Evolutionary conservation across 2,113 vertebrate species (phyloP).

Genomic region (Elanus axillaris): DNA sequence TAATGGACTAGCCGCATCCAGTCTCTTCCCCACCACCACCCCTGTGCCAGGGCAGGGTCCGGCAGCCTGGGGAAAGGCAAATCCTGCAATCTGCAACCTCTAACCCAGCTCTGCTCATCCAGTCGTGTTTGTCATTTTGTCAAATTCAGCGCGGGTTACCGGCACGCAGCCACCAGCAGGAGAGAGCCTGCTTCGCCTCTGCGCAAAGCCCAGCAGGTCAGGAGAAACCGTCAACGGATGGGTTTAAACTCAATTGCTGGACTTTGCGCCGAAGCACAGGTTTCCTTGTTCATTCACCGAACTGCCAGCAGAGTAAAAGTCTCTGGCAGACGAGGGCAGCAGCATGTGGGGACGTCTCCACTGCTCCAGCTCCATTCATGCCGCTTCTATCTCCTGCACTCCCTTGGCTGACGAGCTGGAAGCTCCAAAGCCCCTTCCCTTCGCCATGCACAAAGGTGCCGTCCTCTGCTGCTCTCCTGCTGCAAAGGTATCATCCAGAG

Average conservation of each 20-base stretch:
- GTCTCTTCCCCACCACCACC: not conserved
- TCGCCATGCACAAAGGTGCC: not conserved
- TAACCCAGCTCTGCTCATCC: not conserved
- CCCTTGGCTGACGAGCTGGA: rapidly evolving
- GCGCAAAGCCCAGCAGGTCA: not conserved
- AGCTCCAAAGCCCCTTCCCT: not conserved
- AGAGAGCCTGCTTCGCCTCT: not conserved
- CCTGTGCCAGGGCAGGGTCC: not conserved
- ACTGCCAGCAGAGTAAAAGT: not conserved
- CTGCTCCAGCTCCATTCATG: not conserved
- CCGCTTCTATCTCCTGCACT: rapidly evolving
- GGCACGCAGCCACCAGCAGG: rapidly evolving
- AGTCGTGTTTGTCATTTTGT: rapidly evolving
- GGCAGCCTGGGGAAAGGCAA: not conserved
- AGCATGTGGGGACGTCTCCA: not conserved
- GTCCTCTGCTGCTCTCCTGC: not conserved
- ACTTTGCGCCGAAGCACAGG: not conserved
- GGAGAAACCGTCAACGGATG: rapidly evolving
- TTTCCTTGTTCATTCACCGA: not conserved
- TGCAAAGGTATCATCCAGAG: not conserved
- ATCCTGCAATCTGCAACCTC: not conserved
- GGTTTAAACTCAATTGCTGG: not conserved
- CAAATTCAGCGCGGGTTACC: not conserved
- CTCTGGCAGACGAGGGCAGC: not conserved
- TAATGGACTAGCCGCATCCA: not conserved